These are phyloP conservation scores for Arizona elegans DNA, from an alignment of 2,113 vertebrate species.

Conservation along the genomic window DNA sequence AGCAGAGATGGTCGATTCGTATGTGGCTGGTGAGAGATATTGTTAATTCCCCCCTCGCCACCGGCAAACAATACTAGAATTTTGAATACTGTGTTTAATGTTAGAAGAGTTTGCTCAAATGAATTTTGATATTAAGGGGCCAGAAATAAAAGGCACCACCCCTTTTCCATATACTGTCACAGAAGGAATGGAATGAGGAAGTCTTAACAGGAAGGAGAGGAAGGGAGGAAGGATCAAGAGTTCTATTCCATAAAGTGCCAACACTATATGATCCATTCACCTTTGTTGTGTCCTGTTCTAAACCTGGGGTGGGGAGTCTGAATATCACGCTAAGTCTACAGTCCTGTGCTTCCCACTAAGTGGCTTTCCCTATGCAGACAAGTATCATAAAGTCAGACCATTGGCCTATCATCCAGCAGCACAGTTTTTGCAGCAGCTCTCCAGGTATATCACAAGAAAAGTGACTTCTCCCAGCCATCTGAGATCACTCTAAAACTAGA, in stretches of 20 bases:
- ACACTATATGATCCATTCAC: neutral
- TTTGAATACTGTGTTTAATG: neutral
- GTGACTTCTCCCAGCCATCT: neutral
- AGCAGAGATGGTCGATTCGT: neutral
- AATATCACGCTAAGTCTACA: neutral
- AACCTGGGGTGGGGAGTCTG: neutral
- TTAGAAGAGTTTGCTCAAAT: neutral
- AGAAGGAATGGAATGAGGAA: neutral
- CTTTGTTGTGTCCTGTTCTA: neutral
- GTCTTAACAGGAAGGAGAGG: neutral
- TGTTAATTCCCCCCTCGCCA: neutral
- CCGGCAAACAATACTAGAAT: neutral
- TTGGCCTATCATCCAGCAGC: neutral
- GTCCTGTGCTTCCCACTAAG: neutral
- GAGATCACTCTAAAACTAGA: neutral
- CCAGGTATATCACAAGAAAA: neutral
- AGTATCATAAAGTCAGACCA: too few relatives aligned
- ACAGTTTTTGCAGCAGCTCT: neutral
- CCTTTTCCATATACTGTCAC: neutral
- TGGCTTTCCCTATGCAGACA: neutral
- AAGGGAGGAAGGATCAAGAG: neutral
- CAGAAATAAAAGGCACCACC: neutral
- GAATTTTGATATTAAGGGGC: neutral
- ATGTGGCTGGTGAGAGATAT: neutral
- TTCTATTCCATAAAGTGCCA: neutral